Evolutionary conservation across 2,888 invertebrate genomes (phyloP), one percentile per base, ranked within the genome.

Genomic region (Lottia gigantea): DNA sequence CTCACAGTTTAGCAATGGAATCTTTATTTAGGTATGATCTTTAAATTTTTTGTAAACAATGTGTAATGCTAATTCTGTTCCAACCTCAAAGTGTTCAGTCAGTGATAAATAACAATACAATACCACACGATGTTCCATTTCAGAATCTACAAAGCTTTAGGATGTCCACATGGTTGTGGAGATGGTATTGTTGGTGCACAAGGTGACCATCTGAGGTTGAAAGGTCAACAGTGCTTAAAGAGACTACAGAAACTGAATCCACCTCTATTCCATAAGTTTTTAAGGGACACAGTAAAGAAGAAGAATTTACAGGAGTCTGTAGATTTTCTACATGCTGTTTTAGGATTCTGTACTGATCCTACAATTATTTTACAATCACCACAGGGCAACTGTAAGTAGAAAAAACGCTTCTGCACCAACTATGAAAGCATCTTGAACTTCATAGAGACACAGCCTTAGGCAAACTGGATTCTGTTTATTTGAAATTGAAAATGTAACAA

Each of bases 281-380:
- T 94, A 47, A 93, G 76, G 72, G 92, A 94, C 76, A 94, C 95
- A 90, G 93, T 97, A 0, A 84, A 84, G 26, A 92, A 84, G 77
- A 92, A 92, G 2, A 92, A 94, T 0, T 90, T 98, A 46, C 91
- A 93, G 23, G 95, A 96, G 76, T 92, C 97, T 12, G 90, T 99
- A 70, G 98, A 98, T 84, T 95, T 98, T 84, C 93, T 98, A 74
- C 99, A 99, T 88, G 93, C 98, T 0, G 95, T 97, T 81, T 92
- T 97, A 67, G 97, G 97, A 8, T 99, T 96, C 89, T 99, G 99
- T 89, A 92, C 95, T 49, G 97, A 98, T 88, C 96, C 96, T 15
- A 75, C 77, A 1, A 68, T 78, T 26, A 71, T 81, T 25, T 70
- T 82, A 31, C 83, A 82, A 68, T 83, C 83, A 6, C 80, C 80